phyloP scores from a whole-genome alignment of 2,888 invertebrate species.

The Spisula subtruncata region DNA sequence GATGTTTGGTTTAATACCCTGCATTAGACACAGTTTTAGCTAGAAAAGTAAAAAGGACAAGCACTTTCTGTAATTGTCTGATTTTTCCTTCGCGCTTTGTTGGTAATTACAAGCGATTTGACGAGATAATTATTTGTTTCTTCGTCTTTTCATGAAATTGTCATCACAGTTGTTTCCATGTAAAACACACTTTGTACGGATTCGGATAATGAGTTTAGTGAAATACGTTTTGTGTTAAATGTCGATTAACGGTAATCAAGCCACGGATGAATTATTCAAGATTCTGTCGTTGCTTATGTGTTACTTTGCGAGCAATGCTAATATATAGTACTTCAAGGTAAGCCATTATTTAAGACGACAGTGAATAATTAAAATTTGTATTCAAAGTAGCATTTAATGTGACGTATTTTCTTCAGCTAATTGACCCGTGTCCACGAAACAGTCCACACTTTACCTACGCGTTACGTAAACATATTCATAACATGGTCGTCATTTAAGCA shows the following conservation, averaged over 20 bases:
- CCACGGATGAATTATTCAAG: constrained; percentile 18
- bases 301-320: not conserved
- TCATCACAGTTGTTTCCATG: constrained; percentile 8
- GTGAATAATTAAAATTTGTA: not conserved
- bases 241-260: constrained; percentile 10
- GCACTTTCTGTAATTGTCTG: not conserved
- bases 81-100: not conserved
- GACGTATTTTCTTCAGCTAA: not conserved
- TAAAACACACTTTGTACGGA: constrained; percentile 4
- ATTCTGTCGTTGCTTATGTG: constrained; percentile 7
- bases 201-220: not conserved
- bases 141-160: not conserved
- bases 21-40: not conserved
- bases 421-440: not conserved
- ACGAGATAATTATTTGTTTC: constrained; percentile 19
- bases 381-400: not conserved
- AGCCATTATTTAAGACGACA: not conserved
- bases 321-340: not conserved
- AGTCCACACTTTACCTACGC: not conserved
- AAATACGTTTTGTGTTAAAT: constrained; percentile 1
- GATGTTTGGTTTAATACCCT: not conserved
- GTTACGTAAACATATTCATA: no score
- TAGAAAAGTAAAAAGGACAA: not conserved
- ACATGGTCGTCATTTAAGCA: no score
- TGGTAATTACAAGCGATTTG: constrained; percentile 10